Percentiles rank a stretch among this genome's conserved stretches.
These are phyloP conservation scores for Stichopus chloronotus DNA, from an alignment of 35 echinoderm and acorn worm genomes.

Conservation along the genomic window DNA sequence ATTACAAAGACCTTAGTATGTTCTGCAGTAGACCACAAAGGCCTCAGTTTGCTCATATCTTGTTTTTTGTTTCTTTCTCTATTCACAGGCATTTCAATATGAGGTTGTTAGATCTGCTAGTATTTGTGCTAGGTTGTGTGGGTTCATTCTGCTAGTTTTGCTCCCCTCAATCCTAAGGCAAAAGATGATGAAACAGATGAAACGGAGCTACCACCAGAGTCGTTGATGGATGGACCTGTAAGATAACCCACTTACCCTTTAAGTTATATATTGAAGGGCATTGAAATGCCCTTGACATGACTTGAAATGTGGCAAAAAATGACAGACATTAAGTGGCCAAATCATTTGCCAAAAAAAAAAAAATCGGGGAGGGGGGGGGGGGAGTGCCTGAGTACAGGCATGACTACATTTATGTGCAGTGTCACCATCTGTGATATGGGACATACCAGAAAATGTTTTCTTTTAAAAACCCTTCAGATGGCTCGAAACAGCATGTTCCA, in stretches of 20 bases:
- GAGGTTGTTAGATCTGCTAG: not conserved
- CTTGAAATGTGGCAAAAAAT: not conserved
- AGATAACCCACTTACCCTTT: not conserved
- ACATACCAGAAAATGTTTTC: too few species aligned
- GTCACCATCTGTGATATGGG: not conserved
- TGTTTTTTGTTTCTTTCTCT: not conserved
- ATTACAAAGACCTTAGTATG: too few species aligned
- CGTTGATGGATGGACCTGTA: conserved; percentile 33
- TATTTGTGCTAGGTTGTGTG: conserved; percentile 7
- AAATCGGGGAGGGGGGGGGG: not conserved
- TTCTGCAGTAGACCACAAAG: too few species aligned
- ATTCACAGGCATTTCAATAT: not conserved
- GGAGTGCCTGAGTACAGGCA: not conserved
- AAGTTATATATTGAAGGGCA: not conserved
- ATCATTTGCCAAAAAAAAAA: not conserved
- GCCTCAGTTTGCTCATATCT: not conserved
- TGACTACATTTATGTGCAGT: not conserved
- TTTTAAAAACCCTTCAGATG: too few species aligned
- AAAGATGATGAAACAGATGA: conserved; percentile 1
- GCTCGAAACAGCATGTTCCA: too few species aligned
- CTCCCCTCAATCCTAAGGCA: conserved; percentile 2
- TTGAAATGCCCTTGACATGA: too few species aligned
- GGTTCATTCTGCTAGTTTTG: conserved; percentile 30
- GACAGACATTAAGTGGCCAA: not conserved
- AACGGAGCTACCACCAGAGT: not conserved